These are phyloP conservation scores for Himalopsyche japonica DNA, from an alignment of 2,888 invertebrate species.

Conservation along the genomic window DNA sequence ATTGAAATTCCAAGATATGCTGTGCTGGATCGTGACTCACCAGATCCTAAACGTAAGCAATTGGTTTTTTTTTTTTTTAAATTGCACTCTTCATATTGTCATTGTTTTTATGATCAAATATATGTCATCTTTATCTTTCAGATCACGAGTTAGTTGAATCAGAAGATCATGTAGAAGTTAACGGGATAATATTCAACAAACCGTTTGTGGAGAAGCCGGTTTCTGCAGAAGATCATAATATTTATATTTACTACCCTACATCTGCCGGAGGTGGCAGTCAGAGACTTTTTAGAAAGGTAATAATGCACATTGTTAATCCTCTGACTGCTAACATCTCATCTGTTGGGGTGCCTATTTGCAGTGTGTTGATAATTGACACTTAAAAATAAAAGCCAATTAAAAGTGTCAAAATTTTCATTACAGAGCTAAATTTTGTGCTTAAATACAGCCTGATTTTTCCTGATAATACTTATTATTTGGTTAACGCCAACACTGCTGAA, in stretches of 20 bases:
- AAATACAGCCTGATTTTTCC: too few species aligned
- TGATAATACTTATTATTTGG: too few species aligned
- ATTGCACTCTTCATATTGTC: neutral
- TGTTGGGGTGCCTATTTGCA: too few species aligned
- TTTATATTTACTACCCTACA: conserved; percentile 99
- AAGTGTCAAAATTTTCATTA: too few species aligned
- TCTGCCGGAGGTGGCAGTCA: conserved; percentile 98
- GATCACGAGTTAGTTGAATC: conserved; percentile 92
- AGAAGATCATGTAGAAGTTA: conserved; percentile 97
- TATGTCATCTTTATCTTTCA: conserved; percentile 47
- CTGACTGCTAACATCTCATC: too few species aligned
- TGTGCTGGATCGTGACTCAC: conserved; percentile 91
- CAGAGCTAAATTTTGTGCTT: too few species aligned
- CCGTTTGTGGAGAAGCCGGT: conserved; percentile 99
- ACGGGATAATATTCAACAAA: conserved; percentile 93
- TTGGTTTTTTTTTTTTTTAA: conserved; percentile 11
- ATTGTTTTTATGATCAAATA: neutral
- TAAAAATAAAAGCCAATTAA: too few species aligned
- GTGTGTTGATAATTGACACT: too few species aligned
- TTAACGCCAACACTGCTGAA: too few species aligned
- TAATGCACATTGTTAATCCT: neutral
- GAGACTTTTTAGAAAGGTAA: conserved; percentile 93
- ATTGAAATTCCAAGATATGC: conserved; percentile 98
- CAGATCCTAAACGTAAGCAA: conserved; percentile 83
- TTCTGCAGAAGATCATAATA: conserved; percentile 99